Percentiles rank a stretch among this genome's conserved stretches.
Evolutionary conservation across 53 echinoderm and acorn worm genomes (phyloP).

Genomic region (Echinarachnius parma): DNA sequence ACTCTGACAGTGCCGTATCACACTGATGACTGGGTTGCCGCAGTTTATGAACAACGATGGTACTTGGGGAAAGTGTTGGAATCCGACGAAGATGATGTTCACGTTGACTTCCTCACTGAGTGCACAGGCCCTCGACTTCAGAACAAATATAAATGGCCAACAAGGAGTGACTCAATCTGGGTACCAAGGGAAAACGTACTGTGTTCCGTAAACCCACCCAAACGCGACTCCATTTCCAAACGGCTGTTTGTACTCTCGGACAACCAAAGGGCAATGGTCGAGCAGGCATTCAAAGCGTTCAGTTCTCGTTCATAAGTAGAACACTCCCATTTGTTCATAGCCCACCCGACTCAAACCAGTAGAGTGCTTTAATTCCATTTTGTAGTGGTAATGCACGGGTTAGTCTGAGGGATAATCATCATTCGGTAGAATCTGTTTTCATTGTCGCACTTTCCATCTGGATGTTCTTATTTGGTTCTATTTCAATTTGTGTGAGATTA

Average conservation of each 20-base stretch:
- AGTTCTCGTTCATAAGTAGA: too few species aligned
- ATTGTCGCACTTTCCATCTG: too few species aligned
- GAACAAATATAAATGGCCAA: background rate
- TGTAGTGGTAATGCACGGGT: too few species aligned
- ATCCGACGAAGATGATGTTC: constrained; percentile 5
- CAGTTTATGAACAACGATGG: constrained; percentile 29
- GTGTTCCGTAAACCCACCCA: background rate
- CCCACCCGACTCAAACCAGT: too few species aligned
- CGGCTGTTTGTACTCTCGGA: background rate
- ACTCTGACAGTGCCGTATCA: background rate
- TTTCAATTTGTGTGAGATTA: too few species aligned
- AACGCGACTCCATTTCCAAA: background rate
- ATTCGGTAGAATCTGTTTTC: too few species aligned
- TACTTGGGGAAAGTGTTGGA: constrained; percentile 14
- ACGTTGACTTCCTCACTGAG: constrained; percentile 14
- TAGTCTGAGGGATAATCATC: too few species aligned
- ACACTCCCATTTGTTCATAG: too few species aligned
- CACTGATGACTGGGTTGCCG: constrained; percentile 33
- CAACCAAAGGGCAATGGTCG: constrained; percentile 17
- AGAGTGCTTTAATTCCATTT: too few species aligned
- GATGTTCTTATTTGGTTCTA: too few species aligned
- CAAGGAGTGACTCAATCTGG: background rate
- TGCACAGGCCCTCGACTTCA: background rate
- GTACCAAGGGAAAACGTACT: background rate
- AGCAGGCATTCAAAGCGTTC: constrained; percentile 7